Evolutionary conservation across 2,797 vertebrate species (phyloP).

Genomic region (Dallia pectoralis): DNA sequence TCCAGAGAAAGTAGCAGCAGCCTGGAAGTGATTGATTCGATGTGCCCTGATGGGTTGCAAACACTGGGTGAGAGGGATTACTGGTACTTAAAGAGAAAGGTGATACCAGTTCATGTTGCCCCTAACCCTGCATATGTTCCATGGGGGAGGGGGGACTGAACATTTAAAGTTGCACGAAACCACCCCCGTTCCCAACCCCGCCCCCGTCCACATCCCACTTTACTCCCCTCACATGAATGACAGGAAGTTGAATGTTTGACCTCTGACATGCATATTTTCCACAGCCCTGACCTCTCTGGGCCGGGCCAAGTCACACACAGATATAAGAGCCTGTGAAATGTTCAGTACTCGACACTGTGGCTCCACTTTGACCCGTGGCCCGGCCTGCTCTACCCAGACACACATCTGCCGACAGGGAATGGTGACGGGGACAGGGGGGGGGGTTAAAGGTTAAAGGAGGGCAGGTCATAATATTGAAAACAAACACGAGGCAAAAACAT

Average conservation of each 20-base stretch:
- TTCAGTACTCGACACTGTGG: not conserved
- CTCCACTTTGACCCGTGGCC: conserved; percentile 25
- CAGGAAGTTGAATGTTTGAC: conserved; percentile 62
- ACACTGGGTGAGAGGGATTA: not conserved
- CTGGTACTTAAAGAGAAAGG: conserved; percentile 6
- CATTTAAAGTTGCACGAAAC: conserved; percentile 34
- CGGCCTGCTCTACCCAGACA: not conserved
- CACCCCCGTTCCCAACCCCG: conserved; percentile 29
- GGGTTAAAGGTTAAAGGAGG: no score
- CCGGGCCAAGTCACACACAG: conserved; percentile 31
- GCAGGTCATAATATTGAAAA: no score
- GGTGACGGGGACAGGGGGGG: not conserved
- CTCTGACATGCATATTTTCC: conserved; percentile 66
- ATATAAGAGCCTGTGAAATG: conserved; percentile 40
- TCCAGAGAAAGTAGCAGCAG: conserved; percentile 15
- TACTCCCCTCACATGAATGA: conserved; percentile 32
- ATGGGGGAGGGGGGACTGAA: not conserved
- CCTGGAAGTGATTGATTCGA: conserved; percentile 23
- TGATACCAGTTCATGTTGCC: conserved; percentile 10
- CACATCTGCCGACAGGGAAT: not conserved
- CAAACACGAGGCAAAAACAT: not conserved
- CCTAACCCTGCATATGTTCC: not conserved
- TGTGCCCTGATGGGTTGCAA: conserved; percentile 11
- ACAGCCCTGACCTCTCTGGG: conserved; percentile 18
- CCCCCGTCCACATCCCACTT: conserved; percentile 26